phyloP scores from a whole-genome alignment of 2,888 invertebrate species.

The Graphium colonna region DNA sequence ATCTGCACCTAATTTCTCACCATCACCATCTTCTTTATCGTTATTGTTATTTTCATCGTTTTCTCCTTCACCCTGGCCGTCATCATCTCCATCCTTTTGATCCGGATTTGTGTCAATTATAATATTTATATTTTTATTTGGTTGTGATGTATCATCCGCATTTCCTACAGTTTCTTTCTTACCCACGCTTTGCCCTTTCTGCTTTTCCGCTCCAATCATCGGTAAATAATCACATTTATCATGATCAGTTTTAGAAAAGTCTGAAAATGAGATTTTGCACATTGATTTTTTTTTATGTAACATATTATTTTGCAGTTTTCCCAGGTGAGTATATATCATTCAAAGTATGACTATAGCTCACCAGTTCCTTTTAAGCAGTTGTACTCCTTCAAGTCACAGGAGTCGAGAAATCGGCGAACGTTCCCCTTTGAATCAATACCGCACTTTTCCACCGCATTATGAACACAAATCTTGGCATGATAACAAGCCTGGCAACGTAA shows the following conservation, averaged over 20 bases:
- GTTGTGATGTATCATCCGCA: conserved; percentile 1
- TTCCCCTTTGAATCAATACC: conserved; percentile 38
- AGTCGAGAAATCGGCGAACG: conserved; percentile 52
- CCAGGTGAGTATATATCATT: neutral
- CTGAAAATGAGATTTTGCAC: conserved; percentile 34
- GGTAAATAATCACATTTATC: conserved; percentile 38
- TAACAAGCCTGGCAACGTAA: conserved; percentile 49
- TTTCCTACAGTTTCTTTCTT: neutral
- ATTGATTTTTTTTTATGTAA: neutral
- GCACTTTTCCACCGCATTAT: conserved; percentile 49
- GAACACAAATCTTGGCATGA: conserved; percentile 56
- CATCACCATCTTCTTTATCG: neutral
- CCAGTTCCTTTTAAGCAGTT: conserved; percentile 53
- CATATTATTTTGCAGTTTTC: neutral
- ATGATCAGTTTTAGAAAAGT: conserved; percentile 32
- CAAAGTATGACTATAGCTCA: conserved; percentile 29
- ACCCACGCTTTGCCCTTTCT: neutral
- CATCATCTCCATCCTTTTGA: neutral
- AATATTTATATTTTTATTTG: neutral
- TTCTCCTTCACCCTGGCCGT: neutral
- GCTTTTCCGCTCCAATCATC: conserved; percentile 25
- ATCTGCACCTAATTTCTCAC: too few species aligned
- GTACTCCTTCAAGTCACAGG: conserved; percentile 61
- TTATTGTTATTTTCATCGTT: neutral
- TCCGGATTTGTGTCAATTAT: neutral